These are phyloP conservation scores for Pachyuromys duprasi DNA, from an alignment of 2,797 vertebrate genomes.

Conservation along the genomic window DNA sequence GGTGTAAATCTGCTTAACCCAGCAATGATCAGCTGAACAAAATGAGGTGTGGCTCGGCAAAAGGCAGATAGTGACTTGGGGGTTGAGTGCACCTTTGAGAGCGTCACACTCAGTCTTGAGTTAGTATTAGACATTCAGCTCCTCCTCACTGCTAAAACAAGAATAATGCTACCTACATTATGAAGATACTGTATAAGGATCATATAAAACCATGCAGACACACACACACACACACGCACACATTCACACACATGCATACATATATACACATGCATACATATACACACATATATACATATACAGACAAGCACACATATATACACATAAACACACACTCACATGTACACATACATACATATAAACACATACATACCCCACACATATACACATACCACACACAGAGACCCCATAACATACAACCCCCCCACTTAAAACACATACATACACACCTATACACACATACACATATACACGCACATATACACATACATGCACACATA, in stretches of 20 bases:
- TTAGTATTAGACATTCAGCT: background rate
- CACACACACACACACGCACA: background rate
- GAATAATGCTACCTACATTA: background rate
- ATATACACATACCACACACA: too few species aligned
- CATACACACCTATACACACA: too few species aligned
- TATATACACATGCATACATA: too few species aligned
- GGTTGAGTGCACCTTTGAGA: background rate
- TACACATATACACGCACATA: background rate
- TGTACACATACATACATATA: too few species aligned
- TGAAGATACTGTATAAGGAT: background rate
- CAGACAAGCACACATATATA: background rate
- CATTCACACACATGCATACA: background rate
- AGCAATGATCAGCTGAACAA: background rate
- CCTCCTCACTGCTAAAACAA: background rate
- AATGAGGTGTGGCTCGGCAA: background rate
- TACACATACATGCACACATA: too few species aligned
- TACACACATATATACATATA: too few species aligned
- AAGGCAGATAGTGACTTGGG: background rate
- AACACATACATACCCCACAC: too few species aligned
- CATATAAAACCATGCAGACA: too few species aligned
- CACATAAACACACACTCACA: background rate
- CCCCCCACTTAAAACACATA: too few species aligned
- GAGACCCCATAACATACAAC: too few species aligned
- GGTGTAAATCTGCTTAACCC: background rate
- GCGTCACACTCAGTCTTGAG: background rate